Evolutionary conservation across 1,140 invertebrate genomes (phyloP), one percentile per base, ranked within the genome.

Genomic region (Leptinotarsa texana): DNA sequence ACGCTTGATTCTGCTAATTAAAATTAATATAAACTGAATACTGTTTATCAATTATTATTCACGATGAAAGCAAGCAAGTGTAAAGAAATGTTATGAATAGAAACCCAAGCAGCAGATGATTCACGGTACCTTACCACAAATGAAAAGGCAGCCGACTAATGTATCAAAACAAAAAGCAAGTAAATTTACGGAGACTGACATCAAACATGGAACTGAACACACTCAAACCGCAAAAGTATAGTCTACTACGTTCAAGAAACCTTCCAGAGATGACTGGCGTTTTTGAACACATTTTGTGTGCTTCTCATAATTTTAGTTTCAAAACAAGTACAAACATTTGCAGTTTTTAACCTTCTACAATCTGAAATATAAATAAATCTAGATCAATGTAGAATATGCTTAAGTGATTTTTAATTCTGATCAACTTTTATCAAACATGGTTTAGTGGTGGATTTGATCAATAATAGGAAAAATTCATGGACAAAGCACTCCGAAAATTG

Each of bases 81-180:
- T 61, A 73, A 73, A 67, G 72, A 68, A 73, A 66, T 24, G 15
- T 73, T 42, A 66, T 73, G 72, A 73, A 73, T 73, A 65, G 61
- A n/a, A 33, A 65, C 3, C 65, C 21, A 67, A 48, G 18, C 13
- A 48, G 48, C 33, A 61, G 61, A 73, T 73, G 61, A 48, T 68
- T 65, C 21, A 65, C 72, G 13, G 68, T 70, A 73, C 62, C 22
- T 61, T 24, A 24, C 62, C 27, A 66, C 24, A 66, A 66, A 24
- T 24, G 22, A 17, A 24, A 49, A 61, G 63, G 72, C 63, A 73
- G 61, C 69, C 22, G 33, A 67, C 57, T 48, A 73, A 73, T 73
- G 68, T 73, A 61, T 49, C 27, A 27, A 24, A 73, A 73, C 72
- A 73, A 73, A n/a, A 73, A 73, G 72, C 72, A 61, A 61, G 22